A percentile compares a stretch with the other conserved stretches of the same genome.
phyloP scores from a whole-genome alignment of 2,888 invertebrate species.

The Trissonchulus latispiculum region DNA sequence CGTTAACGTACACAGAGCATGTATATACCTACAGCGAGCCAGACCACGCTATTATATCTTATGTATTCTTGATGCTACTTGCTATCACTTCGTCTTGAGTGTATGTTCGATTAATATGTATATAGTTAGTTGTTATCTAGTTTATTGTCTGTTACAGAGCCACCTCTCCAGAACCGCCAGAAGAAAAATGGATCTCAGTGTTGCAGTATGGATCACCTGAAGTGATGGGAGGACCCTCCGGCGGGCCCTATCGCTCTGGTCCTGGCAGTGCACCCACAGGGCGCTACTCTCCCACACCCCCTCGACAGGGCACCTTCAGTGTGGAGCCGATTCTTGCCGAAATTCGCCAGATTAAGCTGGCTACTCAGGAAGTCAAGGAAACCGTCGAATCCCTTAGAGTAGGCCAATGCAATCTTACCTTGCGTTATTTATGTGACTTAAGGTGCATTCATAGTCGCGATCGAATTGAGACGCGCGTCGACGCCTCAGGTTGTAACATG shows the following conservation, averaged over 20 bases:
- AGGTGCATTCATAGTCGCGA: no score
- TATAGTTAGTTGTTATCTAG: no score
- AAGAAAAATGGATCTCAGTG: not conserved
- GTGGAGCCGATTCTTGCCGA: conserved; percentile 3
- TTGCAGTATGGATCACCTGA: not conserved
- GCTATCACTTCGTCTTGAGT: no score
- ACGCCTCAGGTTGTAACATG: no score
- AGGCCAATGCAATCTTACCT: conserved; percentile 50
- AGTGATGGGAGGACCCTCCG: not conserved
- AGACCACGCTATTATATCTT: no score
- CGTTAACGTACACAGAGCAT: no score
- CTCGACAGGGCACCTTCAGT: not conserved
- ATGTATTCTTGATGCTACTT: no score
- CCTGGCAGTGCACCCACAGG: not conserved
- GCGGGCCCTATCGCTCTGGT: not conserved
- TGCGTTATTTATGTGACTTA: no score
- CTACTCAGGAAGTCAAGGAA: conserved; percentile 62
- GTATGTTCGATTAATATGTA: no score
- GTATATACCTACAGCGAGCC: no score
- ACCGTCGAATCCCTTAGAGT: conserved; percentile 56
- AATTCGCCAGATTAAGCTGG: conserved; percentile 6
- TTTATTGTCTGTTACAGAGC: no score
- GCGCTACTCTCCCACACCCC: not conserved
- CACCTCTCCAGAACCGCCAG: not conserved
- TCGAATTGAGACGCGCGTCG: no score